Base-by-base conservation (phyloP, 2,113 vertebrate genomes). In the Dasyurus viverrinus region DNA sequence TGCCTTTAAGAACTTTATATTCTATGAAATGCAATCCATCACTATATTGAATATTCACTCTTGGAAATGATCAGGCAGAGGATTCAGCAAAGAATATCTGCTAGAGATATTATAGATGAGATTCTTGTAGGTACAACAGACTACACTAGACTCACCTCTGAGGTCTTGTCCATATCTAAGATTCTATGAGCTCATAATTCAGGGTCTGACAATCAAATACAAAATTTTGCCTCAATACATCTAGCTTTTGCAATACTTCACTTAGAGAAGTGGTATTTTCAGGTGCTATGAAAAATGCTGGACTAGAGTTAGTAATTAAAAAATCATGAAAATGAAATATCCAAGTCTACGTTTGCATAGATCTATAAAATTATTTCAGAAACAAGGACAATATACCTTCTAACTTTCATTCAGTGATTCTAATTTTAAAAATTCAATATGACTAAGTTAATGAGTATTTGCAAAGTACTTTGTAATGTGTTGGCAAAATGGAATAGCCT, bases 391-490 rank as follows among this genome's bases (percentile, higher is more conserved):
- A 94, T 53, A 54, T 11, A n/a, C 0, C 53, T 90, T 25, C 54
- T 94, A 95, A 89, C 25, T 47, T 90, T 89, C 90, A 3, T 27
- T 22, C 6, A 2, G 48, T n/a, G 46, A 47, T 47, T 92, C 9
- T 52, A 54, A 23, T 57, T 54, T 76, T 10, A 57, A 95, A 96
- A 91, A 89, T 16, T n/a, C 3, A 50, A 93, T 94, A 94, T 54
- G 30, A 94, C 60, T 36, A 94, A 95, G 42, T 90, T 95, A 94
- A 76, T 48, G 9, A 91, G 84, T 89, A 95, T 16, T 19, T 84
- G 19, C 7, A 53, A 92, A 91, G 22, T 52, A 55, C 93, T 93
- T 84, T 76, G 90, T 36, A 50, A 11, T 95, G n/a, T 84, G 27
- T 90, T 93, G 91, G 54, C 16, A 84, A 84, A 57, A 42, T 23